Conservation (phyloP, 2,797 vertebrate genomes). For the Anolis apletophallus region DNA sequence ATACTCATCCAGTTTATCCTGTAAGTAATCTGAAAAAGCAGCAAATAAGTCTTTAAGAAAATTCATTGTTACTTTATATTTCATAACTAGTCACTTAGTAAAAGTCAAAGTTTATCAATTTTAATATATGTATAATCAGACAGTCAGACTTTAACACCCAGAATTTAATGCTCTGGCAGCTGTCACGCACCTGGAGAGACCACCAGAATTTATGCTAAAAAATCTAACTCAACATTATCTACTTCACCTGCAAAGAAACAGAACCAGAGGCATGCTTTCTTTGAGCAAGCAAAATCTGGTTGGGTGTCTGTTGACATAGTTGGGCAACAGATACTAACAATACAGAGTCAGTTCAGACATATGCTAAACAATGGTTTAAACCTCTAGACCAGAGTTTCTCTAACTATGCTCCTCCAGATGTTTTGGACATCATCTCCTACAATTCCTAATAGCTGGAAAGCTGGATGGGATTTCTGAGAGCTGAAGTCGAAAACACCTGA, state of each 20-base stretch:
- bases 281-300: background rate
- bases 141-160: no score
- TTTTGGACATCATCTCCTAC: no score
- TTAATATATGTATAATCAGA: background rate
- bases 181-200: no score
- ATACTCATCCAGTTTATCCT: conserved; percentile 91
- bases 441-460: no score
- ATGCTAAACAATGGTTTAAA: background rate
- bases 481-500: no score
- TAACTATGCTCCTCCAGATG: no score
- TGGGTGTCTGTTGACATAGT: background rate
- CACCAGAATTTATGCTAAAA: no score
- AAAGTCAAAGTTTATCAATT: background rate
- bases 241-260: no score
- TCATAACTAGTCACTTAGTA: background rate
- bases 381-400: background rate
- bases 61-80: background rate
- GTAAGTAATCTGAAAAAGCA: conserved; percentile 85
- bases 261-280: background rate
- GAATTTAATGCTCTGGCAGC: no score
- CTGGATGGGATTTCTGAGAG: no score
- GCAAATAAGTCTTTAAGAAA: conserved; percentile 52
- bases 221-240: no score
- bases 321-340: background rate
- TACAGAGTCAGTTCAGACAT: background rate